These are phyloP conservation scores for Vicugna pacos DNA, from an alignment of 2,113 vertebrate species.

Conservation along the genomic window DNA sequence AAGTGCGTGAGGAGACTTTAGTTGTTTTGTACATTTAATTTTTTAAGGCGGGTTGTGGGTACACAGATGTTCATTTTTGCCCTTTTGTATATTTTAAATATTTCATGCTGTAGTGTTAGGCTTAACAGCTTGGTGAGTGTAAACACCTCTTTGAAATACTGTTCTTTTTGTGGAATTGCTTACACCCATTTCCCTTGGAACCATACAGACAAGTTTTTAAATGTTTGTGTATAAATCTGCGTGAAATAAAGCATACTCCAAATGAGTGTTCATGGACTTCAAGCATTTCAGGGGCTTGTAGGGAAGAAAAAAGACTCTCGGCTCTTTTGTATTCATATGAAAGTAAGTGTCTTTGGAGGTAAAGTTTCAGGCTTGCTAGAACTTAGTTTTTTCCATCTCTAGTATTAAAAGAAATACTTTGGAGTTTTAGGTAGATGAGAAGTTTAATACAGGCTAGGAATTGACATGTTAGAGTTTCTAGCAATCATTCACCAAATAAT, in stretches of 20 bases:
- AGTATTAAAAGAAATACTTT: conserved; percentile 29
- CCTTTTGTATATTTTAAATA: neutral
- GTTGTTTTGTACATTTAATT: neutral
- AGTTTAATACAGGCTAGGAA: neutral
- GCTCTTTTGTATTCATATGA: neutral
- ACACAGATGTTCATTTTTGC: neutral
- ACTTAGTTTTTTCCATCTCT: neutral
- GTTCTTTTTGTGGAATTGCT: neutral
- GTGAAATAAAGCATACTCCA: neutral
- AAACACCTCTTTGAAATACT: conserved; percentile 29
- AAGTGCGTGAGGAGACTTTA: neutral
- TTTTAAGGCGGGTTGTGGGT: neutral
- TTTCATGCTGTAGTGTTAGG: neutral
- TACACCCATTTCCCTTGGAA: neutral
- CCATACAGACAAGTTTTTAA: neutral
- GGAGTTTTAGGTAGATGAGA: neutral
- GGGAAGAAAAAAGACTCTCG: neutral
- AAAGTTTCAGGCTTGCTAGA: neutral
- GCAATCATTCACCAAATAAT: neutral
- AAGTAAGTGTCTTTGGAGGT: neutral
- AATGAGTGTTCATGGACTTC: neutral
- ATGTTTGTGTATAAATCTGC: neutral
- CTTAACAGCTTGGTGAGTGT: neutral
- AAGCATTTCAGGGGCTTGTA: neutral
- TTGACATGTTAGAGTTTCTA: conserved; percentile 20